Evolutionary conservation across 2,797 vertebrate species (phyloP).

Genomic region (Salmo trutta): DNA sequence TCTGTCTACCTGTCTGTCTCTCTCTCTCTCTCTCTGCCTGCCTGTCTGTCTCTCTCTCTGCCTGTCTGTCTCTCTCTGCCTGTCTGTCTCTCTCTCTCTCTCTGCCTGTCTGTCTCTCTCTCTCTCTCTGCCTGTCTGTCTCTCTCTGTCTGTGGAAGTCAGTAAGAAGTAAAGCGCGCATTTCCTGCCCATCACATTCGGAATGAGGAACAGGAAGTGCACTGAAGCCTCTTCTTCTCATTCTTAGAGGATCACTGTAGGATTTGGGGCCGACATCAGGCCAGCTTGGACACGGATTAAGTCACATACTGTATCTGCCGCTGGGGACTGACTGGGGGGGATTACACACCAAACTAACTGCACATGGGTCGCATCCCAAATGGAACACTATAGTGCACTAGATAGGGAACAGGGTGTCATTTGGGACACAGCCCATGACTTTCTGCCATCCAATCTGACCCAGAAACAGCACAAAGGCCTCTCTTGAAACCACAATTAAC

Average conservation of each 20-base stretch:
- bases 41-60: background rate
- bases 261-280: conserved; percentile 27
- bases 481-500: background rate
- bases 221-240: background rate
- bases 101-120: too few relatives aligned
- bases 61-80: background rate
- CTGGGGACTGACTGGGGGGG: conserved; percentile 40
- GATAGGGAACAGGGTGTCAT: too few relatives aligned
- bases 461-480: conserved; percentile 16
- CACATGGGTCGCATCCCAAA: too few relatives aligned
- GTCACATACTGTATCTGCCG: conserved; percentile 32
- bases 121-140: too few relatives aligned
- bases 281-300: conserved; percentile 51
- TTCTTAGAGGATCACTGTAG: conserved; percentile 15
- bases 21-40: too few relatives aligned
- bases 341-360: conserved; percentile 13
- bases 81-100: too few relatives aligned
- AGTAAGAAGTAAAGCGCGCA: background rate
- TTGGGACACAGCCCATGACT: too few relatives aligned
- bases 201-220: background rate
- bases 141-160: background rate
- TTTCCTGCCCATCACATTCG: background rate
- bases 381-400: background rate
- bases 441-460: conserved; percentile 34
- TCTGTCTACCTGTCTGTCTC: too few relatives aligned